Conservation (phyloP, 2,888 invertebrate species). For the Aelia acuminata region DNA sequence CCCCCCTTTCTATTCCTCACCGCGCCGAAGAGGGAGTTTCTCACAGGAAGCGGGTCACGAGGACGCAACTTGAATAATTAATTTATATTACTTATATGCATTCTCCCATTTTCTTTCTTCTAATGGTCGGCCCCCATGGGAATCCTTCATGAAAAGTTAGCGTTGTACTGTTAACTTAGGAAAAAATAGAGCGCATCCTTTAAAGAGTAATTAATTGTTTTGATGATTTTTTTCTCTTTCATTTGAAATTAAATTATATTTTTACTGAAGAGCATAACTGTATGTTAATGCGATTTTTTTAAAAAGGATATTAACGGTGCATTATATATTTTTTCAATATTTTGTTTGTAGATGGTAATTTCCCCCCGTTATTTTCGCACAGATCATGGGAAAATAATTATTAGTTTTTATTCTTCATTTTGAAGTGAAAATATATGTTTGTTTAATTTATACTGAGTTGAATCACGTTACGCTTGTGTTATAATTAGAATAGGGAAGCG, state of each 20-base stretch:
- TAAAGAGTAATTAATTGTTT: not conserved
- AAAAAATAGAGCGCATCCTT: not conserved
- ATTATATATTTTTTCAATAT: too few species aligned
- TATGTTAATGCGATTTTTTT: not conserved
- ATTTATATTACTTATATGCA: constrained; percentile 47
- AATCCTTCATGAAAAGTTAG: not conserved
- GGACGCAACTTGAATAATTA: constrained; percentile 52
- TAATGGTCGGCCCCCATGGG: not conserved
- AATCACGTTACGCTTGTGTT: not conserved
- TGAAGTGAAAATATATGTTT: not conserved
- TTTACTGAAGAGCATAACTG: not conserved
- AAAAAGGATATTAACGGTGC: not conserved
- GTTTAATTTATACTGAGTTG: not conserved
- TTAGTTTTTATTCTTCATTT: not conserved
- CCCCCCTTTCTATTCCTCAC: not conserved
- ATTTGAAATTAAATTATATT: not conserved
- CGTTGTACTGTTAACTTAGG: not conserved
- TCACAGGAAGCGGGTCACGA: constrained; percentile 52
- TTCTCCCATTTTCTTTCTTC: constrained; percentile 46
- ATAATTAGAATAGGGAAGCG: not conserved
- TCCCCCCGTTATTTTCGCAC: not conserved
- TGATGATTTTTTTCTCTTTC: not conserved
- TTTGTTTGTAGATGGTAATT: not conserved
- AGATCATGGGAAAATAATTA: not conserved
- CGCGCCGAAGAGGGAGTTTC: constrained; percentile 24